Conservation (phyloP, 2,113 vertebrate species). For the Podiceps cristatus region DNA sequence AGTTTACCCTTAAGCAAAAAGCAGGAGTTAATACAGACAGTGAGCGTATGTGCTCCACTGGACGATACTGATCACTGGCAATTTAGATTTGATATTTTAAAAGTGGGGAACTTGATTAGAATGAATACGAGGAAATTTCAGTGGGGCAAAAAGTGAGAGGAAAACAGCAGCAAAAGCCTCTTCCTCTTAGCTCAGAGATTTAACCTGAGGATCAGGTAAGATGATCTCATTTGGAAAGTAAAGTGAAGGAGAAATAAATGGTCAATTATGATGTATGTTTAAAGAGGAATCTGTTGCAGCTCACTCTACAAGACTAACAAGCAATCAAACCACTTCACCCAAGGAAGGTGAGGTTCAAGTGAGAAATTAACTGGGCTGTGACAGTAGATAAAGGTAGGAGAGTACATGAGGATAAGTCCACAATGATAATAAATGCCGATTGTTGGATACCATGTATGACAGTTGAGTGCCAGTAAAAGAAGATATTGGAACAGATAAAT, state of each 20-base stretch:
- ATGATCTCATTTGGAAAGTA: not conserved
- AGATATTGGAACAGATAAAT: not conserved
- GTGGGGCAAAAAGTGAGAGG: not conserved
- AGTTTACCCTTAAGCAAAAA: slow-evolving; percentile 50
- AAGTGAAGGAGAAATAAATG: not conserved
- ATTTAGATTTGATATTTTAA: not conserved
- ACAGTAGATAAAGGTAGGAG: not conserved
- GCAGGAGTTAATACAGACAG: slow-evolving; percentile 35
- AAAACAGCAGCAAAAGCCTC: not conserved
- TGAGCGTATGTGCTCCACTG: not conserved
- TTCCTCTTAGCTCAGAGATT: not conserved
- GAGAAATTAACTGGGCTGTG: not conserved
- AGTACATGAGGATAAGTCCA: not conserved
- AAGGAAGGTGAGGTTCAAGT: not conserved
- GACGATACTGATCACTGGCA: not conserved
- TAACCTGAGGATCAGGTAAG: not conserved
- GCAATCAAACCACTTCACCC: not conserved
- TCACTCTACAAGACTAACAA: not conserved
- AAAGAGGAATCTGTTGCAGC: not conserved
- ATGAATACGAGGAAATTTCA: not conserved
- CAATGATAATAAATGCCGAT: not conserved
- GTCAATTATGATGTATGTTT: not conserved
- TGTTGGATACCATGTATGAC: not conserved
- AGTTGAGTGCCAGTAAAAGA: not conserved
- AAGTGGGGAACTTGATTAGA: not conserved